phyloP scores from a whole-genome alignment of 2,888 invertebrate genomes.

The Piscicola geometra region DNA sequence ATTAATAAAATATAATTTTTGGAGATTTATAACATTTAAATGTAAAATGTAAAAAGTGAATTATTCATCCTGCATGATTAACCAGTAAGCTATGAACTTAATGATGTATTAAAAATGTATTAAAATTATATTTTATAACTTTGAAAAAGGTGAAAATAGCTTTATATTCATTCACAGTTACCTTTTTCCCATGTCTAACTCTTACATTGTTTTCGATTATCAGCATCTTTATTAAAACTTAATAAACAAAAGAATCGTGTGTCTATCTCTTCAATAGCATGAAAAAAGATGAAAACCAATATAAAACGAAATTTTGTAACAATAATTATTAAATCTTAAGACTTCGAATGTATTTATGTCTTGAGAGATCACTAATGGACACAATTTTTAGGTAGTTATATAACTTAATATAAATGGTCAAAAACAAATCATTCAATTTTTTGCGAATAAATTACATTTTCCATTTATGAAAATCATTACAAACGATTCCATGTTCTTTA shows the following conservation, averaged over 20 bases:
- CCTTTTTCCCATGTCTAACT: neutral
- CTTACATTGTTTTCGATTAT: constrained; percentile 3
- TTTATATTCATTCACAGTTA: neutral
- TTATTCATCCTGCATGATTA: too few relatives aligned
- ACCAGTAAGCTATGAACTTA: neutral
- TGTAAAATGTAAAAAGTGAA: too few relatives aligned
- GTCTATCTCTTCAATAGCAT: neutral
- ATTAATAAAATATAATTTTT: too few relatives aligned
- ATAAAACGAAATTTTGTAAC: neutral
- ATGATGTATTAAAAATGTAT: too few relatives aligned
- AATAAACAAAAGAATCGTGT: neutral
- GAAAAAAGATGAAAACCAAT: neutral
- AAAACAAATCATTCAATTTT: too few relatives aligned
- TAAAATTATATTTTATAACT: neutral
- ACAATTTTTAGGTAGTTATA: neutral
- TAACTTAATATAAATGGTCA: too few relatives aligned
- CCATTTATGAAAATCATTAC: too few relatives aligned
- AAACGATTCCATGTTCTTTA: too few relatives aligned
- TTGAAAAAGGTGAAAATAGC: neutral
- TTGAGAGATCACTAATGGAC: neutral
- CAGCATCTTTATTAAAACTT: neutral
- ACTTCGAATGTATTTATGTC: constrained; percentile 1
- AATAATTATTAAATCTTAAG: constrained; percentile 2
- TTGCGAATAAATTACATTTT: too few relatives aligned
- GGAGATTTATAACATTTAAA: too few relatives aligned